Percentiles rank a stretch among this genome's conserved stretches.
Evolutionary conservation across 2,888 invertebrate species (phyloP).

Genomic region (Microctonus aethiopoides): DNA sequence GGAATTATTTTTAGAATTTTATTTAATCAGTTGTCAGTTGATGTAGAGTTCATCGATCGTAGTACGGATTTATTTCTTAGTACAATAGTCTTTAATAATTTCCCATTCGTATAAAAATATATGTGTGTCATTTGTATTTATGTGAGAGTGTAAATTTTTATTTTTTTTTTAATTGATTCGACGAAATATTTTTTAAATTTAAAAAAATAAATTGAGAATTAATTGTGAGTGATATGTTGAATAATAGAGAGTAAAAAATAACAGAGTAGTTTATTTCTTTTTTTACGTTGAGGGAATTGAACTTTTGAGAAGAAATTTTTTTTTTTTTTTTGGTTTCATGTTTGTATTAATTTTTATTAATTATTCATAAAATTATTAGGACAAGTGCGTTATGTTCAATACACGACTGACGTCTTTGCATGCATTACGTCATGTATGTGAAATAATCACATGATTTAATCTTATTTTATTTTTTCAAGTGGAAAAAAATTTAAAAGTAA

Average conservation of each 20-base stretch:
- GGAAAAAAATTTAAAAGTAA: too few relatives aligned
- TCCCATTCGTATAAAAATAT: not conserved
- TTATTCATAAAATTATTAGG: not conserved
- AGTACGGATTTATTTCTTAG: constrained; percentile 8
- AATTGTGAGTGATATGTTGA: too few relatives aligned
- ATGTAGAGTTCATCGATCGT: constrained; percentile 1
- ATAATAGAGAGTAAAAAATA: too few relatives aligned
- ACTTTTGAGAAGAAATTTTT: too few relatives aligned
- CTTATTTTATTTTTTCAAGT: too few relatives aligned
- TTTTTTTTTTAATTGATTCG: constrained; percentile 10
- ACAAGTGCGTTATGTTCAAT: not conserved
- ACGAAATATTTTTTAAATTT: not conserved
- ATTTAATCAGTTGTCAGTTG: not conserved
- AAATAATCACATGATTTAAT: too few relatives aligned
- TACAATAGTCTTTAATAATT: constrained; percentile 10
- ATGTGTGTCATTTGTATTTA: not conserved
- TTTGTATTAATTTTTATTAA: not conserved
- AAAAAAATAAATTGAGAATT: too few relatives aligned
- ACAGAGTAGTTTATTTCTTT: too few relatives aligned
- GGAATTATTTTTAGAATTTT: constrained; percentile 1
- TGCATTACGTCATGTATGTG: not conserved
- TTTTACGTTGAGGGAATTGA: too few relatives aligned
- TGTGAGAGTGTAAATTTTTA: not conserved
- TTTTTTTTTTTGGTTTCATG: not conserved
- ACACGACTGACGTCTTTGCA: not conserved